A percentile compares a stretch with the other conserved stretches of the same genome.
Conservation (phyloP, 2,113 vertebrate species). For the Paramisgurnus dabryanus region DNA sequence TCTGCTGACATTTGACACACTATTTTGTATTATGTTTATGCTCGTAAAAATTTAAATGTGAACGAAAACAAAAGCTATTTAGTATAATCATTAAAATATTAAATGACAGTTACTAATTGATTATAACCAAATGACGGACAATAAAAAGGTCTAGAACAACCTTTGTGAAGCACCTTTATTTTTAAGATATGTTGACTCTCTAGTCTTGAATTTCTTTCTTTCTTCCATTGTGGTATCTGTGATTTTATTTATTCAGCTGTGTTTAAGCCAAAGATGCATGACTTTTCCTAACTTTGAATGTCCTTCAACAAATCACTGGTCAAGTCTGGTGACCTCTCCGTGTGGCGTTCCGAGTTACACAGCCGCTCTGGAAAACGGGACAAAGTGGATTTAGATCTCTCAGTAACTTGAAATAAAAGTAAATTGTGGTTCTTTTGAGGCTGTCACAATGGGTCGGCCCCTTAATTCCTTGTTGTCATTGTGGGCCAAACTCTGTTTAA, state of each 20-base stretch:
- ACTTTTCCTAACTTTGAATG: slow-evolving; percentile 2
- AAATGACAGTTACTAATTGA: too few relatives aligned
- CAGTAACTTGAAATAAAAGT: slow-evolving; percentile 47
- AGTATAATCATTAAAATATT: too few relatives aligned
- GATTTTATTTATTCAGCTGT: not conserved
- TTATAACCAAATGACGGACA: too few relatives aligned
- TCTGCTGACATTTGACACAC: too few relatives aligned
- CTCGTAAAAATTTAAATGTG: too few relatives aligned
- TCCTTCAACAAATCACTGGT: slow-evolving; percentile 7
- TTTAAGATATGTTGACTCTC: too few relatives aligned
- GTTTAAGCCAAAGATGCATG: not conserved
- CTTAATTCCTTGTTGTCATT: slow-evolving; percentile 47
- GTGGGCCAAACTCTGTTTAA: slow-evolving; percentile 48
- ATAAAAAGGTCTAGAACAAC: too few relatives aligned
- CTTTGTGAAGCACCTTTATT: too few relatives aligned
- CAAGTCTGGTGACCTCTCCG: slow-evolving; percentile 33
- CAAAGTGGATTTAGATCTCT: slow-evolving; percentile 50
- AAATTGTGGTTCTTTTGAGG: slow-evolving; percentile 46
- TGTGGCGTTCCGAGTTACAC: slow-evolving; percentile 29
- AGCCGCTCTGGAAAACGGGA: slow-evolving; percentile 7
- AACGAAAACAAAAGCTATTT: too few relatives aligned
- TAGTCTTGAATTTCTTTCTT: not conserved
- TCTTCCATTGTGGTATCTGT: not conserved
- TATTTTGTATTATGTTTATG: too few relatives aligned
- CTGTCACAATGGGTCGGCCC: slow-evolving; percentile 24